Base-by-base conservation (phyloP, 1,140 invertebrate species). In the Penaeus chinensis region DNA sequence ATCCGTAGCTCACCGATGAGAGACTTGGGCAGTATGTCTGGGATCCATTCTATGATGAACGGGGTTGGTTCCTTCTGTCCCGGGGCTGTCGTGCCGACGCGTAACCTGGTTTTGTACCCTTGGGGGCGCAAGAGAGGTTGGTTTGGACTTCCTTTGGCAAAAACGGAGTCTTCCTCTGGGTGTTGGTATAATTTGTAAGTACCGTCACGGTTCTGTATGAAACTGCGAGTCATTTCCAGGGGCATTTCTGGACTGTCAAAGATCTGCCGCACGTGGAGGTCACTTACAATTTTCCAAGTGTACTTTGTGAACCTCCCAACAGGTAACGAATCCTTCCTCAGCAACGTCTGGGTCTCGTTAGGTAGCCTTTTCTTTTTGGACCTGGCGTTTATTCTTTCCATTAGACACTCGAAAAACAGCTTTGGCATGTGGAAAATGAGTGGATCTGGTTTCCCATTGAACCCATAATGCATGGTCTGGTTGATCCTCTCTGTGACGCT, bases 401-500 rank as follows among this genome's bases (percentile, higher is more conserved):
- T 93, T 0, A 96, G 92, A 91, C 94, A 95, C 79, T 96, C 94
- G 91, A 96, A 96, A 92, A 96, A 96, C 78, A 93, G 91, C 92
- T 95, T 93, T 8, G 95, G 95, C 66, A 95, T 94, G 90, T 95
- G 95, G 91, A 96, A 96, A 54, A 95, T 94, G 47, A 96, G 91
- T 0, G 95, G 94, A 54, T 95, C 95, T 13, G 96, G 95, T 92
- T 94, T 94, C 85, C 95, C 95, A 91, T 93, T 93, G 91, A 95
- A 95, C 90, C 95, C 94, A 92, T 95, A 96, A 92, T 96, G 95
- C 95, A 96, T 96, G 8, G 95, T 94, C 91, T 95, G 94, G 92
- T 96, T 96, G 81, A 96, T 95, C 82, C 95, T 92, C 91, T 96
- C 96, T 22, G 95, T 96, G 37, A 96, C 95, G 86, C 94, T 95